A percentile compares a stretch with the other conserved stretches of the same genome.
These are phyloP conservation scores for Clupea harengus DNA, from an alignment of 2,113 vertebrate genomes.

Conservation along the genomic window DNA sequence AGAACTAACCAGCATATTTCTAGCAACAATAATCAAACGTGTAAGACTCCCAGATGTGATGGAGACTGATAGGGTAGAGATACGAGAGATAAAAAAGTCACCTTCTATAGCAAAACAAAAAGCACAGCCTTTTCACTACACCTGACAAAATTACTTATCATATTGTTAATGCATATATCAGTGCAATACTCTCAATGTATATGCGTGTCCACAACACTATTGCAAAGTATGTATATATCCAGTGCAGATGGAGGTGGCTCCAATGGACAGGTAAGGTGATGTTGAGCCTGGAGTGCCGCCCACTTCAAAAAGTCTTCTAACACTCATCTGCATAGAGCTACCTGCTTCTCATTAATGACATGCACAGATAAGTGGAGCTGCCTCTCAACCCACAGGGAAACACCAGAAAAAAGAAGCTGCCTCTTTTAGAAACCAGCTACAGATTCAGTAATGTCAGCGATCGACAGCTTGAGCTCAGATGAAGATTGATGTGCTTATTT, in stretches of 20 bases:
- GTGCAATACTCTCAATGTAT: neutral
- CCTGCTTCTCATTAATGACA: neutral
- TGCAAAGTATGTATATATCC: neutral
- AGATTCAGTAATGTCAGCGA: neutral
- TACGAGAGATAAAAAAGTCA: too few relatives aligned
- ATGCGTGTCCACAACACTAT: neutral
- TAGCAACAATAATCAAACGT: too few relatives aligned
- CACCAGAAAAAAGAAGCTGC: neutral
- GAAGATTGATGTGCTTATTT: neutral
- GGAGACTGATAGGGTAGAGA: too few relatives aligned
- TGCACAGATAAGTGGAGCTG: neutral
- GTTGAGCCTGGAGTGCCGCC: neutral
- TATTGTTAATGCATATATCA: too few relatives aligned
- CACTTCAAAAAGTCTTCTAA: neutral
- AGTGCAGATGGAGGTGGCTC: neutral
- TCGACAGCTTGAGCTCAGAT: neutral
- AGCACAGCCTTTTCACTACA: too few relatives aligned
- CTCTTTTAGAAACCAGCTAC: neutral
- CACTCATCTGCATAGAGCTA: neutral
- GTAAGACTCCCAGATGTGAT: too few relatives aligned
- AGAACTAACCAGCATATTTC: too few relatives aligned
- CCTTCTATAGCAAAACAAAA: too few relatives aligned
- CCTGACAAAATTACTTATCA: too few relatives aligned
- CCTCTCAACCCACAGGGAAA: neutral
- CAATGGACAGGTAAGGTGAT: neutral